A percentile compares a stretch with the other conserved stretches of the same genome.
Conservation (phyloP, 2,797 vertebrate species). For the Miichthys miiuy region DNA sequence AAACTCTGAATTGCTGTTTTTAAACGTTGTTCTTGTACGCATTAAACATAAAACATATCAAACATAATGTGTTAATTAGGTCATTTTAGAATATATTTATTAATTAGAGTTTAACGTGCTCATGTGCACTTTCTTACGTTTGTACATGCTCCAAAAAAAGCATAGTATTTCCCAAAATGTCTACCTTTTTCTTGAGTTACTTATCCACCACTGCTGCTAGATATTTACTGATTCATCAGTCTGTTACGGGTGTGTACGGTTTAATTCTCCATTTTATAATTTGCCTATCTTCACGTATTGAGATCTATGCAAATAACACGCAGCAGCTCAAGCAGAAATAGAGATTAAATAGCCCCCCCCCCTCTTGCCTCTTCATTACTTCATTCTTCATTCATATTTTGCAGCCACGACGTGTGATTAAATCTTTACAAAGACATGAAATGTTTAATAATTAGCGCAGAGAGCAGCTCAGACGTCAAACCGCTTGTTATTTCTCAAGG, state of each 20-base stretch:
- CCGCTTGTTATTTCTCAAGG: slow-evolving; percentile 47
- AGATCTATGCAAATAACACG: not conserved
- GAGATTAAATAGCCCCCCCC: too few relatives aligned
- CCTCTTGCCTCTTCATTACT: not conserved
- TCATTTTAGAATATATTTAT: too few relatives aligned
- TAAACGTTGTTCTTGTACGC: not conserved
- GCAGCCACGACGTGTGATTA: not conserved
- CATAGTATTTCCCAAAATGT: not conserved
- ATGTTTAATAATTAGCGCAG: not conserved
- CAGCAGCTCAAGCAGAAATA: not conserved
- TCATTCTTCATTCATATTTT: too few relatives aligned
- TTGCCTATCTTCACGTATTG: not conserved
- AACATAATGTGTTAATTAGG: too few relatives aligned
- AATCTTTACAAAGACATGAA: not conserved
- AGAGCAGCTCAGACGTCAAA: not conserved
- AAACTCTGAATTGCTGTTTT: not conserved
- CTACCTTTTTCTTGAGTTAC: too few relatives aligned
- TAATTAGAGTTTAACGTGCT: not conserved
- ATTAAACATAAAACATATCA: not conserved
- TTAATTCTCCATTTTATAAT: not conserved
- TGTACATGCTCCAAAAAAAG: not conserved
- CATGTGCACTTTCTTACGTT: not conserved
- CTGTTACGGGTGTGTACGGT: too few relatives aligned
- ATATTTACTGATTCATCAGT: too few relatives aligned
- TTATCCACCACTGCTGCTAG: not conserved